Percentiles rank a stretch among this genome's conserved stretches.
phyloP scores from a whole-genome alignment of 2,113 vertebrate species.

The Mormyrus iriodes region DNA sequence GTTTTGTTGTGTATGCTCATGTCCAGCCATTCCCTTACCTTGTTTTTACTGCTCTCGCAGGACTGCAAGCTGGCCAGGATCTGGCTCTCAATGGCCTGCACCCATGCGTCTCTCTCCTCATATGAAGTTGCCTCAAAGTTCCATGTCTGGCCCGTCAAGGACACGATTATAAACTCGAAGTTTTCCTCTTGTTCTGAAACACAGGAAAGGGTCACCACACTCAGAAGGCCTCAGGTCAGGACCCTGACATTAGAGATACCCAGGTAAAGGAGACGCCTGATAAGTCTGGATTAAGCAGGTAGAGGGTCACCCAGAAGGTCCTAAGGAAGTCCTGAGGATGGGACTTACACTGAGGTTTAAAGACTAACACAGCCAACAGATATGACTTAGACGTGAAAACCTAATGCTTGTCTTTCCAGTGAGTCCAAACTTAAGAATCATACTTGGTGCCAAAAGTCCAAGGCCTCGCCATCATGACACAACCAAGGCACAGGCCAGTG shows the following conservation, averaged over 20 bases:
- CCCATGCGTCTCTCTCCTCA: conserved; percentile 91
- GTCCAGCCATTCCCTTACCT: conserved; percentile 62
- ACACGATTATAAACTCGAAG: conserved; percentile 96
- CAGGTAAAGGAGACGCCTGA: no score
- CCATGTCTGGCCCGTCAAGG: conserved; percentile 93
- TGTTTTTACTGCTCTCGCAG: conserved; percentile 97
- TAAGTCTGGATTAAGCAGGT: no score
- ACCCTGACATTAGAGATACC: no score
- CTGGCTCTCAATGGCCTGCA: conserved; percentile 94
- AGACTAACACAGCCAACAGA: not conserved
- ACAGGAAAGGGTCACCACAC: conserved; percentile 15
- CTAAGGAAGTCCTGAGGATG: not conserved
- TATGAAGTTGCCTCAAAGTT: conserved; percentile 92
- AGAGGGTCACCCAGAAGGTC: no score
- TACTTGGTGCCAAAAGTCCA: not conserved
- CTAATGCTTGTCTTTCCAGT: not conserved
- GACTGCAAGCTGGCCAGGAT: conserved; percentile 94
- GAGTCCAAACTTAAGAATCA: not conserved
- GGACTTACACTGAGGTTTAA: not conserved
- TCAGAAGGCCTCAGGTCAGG: not conserved
- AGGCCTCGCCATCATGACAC: not conserved
- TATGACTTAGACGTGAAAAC: not conserved
- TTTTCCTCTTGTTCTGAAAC: conserved; percentile 92
- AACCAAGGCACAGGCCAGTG: not conserved
- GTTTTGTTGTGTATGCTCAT: not conserved